These are phyloP conservation scores for Fragum fragum DNA, from an alignment of 2,888 invertebrate species.

Conservation along the genomic window DNA sequence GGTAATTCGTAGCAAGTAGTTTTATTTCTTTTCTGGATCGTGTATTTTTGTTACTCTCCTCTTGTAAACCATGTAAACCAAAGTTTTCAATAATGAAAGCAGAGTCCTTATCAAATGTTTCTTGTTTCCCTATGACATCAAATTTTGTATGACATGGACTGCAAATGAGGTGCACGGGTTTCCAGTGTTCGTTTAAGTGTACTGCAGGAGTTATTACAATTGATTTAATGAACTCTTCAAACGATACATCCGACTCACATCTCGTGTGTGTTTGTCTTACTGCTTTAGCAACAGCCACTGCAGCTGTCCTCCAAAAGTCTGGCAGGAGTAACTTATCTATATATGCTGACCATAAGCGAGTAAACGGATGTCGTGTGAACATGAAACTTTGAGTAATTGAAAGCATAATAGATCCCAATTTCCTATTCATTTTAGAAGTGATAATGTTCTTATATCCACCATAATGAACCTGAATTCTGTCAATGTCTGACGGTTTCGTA, in stretches of 20 bases:
- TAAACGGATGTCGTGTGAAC: conserved; percentile 68
- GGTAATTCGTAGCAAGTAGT: conserved; percentile 53
- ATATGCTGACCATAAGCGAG: conserved; percentile 69
- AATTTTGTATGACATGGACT: conserved; percentile 61
- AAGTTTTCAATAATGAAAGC: conserved; percentile 48
- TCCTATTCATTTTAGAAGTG: conserved; percentile 5
- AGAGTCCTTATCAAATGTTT: conserved; percentile 58
- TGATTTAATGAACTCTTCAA: conserved; percentile 65
- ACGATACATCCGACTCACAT: conserved; percentile 62
- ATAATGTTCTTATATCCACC: conserved; percentile 32
- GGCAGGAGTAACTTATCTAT: conserved; percentile 69
- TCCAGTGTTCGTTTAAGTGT: conserved; percentile 63
- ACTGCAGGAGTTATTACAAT: conserved; percentile 17
- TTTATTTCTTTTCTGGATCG: conserved; percentile 46
- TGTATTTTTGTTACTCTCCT: conserved; percentile 2
- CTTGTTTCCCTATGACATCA: conserved; percentile 62
- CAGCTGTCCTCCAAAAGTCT: conserved; percentile 64
- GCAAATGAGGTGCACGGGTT: conserved; percentile 53
- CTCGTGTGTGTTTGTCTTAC: conserved; percentile 22
- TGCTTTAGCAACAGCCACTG: conserved; percentile 30
- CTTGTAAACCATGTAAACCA: conserved; percentile 26
- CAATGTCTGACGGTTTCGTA: conserved; percentile 53
- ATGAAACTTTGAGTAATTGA: conserved; percentile 55
- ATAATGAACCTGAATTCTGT: conserved; percentile 52
- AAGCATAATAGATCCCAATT: conserved; percentile 18